Percentiles rank a stretch among this genome's conserved stretches.
Evolutionary conservation across 1,140 invertebrate species (phyloP).

Genomic region (Orussus abietinus): DNA sequence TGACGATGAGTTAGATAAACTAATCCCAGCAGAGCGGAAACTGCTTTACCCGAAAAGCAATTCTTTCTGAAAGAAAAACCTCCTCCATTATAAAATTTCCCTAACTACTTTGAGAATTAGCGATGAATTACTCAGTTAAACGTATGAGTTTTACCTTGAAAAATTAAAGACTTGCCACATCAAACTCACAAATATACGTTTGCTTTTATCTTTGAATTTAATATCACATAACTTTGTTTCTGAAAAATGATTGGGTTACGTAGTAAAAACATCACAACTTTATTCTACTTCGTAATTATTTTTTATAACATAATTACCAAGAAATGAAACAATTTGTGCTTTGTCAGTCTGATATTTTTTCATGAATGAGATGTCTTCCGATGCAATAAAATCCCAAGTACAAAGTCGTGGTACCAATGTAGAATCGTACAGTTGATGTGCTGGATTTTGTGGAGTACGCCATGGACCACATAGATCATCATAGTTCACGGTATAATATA

Average conservation of each 20-base stretch:
- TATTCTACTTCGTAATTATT: slow-evolving; percentile 14
- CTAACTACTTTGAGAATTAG: slow-evolving; percentile 1
- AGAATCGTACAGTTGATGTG: slow-evolving; percentile 16
- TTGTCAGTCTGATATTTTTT: slow-evolving; percentile 24
- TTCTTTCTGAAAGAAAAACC: slow-evolving; percentile 30
- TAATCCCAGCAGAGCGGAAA: slow-evolving; percentile 32
- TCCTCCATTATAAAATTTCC: slow-evolving; percentile 8
- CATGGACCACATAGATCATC: slow-evolving; percentile 33
- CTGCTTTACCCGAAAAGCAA: slow-evolving; percentile 30
- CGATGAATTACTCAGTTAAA: slow-evolving; percentile 7
- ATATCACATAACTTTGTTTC: slow-evolving; percentile 19
- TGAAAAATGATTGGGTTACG: slow-evolving; percentile 22
- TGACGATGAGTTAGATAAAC: slow-evolving; percentile 32
- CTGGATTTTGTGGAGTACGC: slow-evolving; percentile 22
- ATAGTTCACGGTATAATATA: slow-evolving; percentile 25
- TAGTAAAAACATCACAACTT: slow-evolving; percentile 11
- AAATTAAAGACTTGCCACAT: slow-evolving; percentile 36
- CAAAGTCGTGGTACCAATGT: slow-evolving; percentile 22
- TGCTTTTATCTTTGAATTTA: slow-evolving; percentile 15
- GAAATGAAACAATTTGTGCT: slow-evolving; percentile 20
- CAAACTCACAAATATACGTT: slow-evolving; percentile 27
- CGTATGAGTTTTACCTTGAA: slow-evolving; percentile 24
- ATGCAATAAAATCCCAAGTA: slow-evolving; percentile 30
- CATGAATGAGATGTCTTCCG: slow-evolving; percentile 24
- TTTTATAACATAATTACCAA: slow-evolving; percentile 24